Percentiles rank a stretch among this genome's conserved stretches.
These are phyloP conservation scores for Nudaria mundana DNA, from an alignment of 2,888 invertebrate genomes.

Conservation along the genomic window DNA sequence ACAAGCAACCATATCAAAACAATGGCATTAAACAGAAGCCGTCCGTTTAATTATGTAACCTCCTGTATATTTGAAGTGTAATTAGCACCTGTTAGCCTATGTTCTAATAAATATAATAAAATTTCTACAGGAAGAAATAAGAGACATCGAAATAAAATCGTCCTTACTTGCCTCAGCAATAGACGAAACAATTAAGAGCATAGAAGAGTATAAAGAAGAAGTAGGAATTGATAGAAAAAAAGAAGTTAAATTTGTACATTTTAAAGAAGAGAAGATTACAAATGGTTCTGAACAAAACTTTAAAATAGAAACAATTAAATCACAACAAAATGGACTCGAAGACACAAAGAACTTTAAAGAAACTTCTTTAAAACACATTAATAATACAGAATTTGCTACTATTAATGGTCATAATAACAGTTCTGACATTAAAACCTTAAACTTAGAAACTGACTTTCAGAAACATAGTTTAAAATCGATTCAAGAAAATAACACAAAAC, in stretches of 20 bases:
- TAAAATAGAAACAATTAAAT: slow-evolving; percentile 3
- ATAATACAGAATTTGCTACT: slow-evolving; percentile 8
- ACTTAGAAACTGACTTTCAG: background rate
- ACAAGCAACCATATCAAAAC: no score
- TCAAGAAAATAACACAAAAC: no score
- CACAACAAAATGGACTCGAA: slow-evolving; percentile 11
- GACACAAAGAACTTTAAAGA: slow-evolving; percentile 15
- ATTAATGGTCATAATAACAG: background rate
- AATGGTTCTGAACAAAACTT: slow-evolving; percentile 6
- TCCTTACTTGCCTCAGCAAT: slow-evolving; percentile 69
- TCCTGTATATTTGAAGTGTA: no score
- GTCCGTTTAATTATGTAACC: no score
- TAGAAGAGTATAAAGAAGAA: slow-evolving; percentile 71
- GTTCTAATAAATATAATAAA: no score
- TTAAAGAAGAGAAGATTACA: slow-evolving; percentile 15
- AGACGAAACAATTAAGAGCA: slow-evolving; percentile 66
- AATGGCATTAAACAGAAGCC: no score
- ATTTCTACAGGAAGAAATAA: slow-evolving; percentile 68
- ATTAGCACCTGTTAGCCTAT: no score
- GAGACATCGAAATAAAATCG: slow-evolving; percentile 66
- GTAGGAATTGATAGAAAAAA: slow-evolving; percentile 52
- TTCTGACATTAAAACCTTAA: background rate
- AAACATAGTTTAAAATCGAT: no score
- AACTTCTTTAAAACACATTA: no score
- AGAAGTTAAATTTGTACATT: slow-evolving; percentile 19